phyloP scores from a whole-genome alignment of 2,113 vertebrate genomes.

The Syngnathus floridae region DNA sequence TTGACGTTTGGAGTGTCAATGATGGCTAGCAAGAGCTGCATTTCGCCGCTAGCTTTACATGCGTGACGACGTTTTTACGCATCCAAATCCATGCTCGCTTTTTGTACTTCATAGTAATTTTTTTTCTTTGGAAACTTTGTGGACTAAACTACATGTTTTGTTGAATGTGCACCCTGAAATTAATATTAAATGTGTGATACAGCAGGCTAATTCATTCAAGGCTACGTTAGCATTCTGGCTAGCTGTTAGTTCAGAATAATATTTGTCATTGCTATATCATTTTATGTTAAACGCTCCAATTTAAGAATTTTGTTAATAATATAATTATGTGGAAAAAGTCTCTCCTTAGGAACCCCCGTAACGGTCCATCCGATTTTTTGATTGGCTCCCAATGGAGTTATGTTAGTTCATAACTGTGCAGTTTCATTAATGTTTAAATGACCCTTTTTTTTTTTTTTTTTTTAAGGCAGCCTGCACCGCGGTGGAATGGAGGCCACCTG shows the following conservation, averaged over 20 bases:
- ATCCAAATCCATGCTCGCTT: background rate
- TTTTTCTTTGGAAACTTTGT: background rate
- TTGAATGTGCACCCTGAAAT: background rate
- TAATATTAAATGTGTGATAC: slow-evolving; percentile 13
- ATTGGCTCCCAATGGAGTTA: background rate
- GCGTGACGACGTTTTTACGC: slow-evolving; percentile 50
- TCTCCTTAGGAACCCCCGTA: background rate
- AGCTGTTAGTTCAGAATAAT: slow-evolving; percentile 13
- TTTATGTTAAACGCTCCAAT: background rate
- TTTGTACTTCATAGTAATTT: background rate
- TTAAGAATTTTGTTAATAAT: background rate
- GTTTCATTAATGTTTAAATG: slow-evolving; percentile 14
- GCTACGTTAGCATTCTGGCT: slow-evolving; percentile 30
- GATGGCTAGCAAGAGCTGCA: slow-evolving; percentile 47
- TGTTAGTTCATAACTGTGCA: background rate
- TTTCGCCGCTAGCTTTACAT: slow-evolving; percentile 40
- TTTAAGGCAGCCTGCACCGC: slow-evolving; percentile 21
- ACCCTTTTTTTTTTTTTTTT: slow-evolving; percentile 14
- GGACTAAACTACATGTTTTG: background rate
- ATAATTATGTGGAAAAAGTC: background rate
- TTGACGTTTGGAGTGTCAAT: slow-evolving; percentile 17
- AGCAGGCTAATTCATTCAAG: slow-evolving; percentile 45
- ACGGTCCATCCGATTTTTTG: background rate
- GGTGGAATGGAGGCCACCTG: slow-evolving; percentile 55
- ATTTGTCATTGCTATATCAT: background rate